phyloP scores from a whole-genome alignment of 53 echinoderm and acorn worm genomes.

The Paracentrotus lividus region DNA sequence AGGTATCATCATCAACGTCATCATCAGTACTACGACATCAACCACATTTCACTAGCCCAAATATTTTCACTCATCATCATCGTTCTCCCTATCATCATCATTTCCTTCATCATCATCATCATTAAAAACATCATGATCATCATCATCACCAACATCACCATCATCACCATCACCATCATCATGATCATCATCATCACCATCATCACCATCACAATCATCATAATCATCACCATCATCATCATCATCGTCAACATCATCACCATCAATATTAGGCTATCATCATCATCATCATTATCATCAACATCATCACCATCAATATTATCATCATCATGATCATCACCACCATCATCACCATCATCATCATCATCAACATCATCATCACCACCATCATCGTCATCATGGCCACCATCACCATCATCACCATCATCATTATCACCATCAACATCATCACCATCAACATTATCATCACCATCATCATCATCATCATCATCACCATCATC shows the following conservation, averaged over 20 bases:
- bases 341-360: not conserved
- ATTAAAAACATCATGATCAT: too few species aligned
- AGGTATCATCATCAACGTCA: too few species aligned
- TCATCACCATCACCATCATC: too few species aligned
- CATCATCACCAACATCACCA: too few species aligned
- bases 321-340: not conserved
- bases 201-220: too few species aligned
- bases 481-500: not conserved
- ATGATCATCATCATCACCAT: too few species aligned
- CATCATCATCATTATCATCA: not conserved
- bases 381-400: not conserved
- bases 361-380: not conserved
- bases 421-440: not conserved
- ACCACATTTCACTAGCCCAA: too few species aligned
- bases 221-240: not conserved
- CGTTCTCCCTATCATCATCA: too few species aligned
- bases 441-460: not conserved
- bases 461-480: not conserved
- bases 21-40: too few species aligned
- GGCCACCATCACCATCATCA: not conserved
- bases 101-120: too few species aligned
- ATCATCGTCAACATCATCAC: not conserved
- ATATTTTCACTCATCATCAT: too few species aligned
- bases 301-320: not conserved
- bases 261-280: not conserved